phyloP scores from a whole-genome alignment of 2,113 vertebrate genomes.

The Hemichromis elongatus region DNA sequence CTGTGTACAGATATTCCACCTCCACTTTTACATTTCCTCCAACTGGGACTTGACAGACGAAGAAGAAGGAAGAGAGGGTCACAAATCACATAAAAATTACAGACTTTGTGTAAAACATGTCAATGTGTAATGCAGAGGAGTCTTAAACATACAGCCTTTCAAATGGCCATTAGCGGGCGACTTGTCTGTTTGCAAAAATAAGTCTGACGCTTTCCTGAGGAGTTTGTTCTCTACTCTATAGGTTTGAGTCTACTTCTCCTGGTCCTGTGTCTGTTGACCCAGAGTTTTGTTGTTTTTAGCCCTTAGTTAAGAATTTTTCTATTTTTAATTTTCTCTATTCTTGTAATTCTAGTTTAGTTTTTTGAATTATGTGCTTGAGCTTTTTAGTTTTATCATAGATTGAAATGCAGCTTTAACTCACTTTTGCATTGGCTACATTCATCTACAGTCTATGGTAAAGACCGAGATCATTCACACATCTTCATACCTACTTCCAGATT shows the following conservation, averaged over 20 bases:
- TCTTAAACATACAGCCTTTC: neutral
- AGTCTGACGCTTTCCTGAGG: neutral
- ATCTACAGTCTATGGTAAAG: neutral
- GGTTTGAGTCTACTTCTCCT: accelerated
- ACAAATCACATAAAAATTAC: neutral
- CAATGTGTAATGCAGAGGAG: neutral
- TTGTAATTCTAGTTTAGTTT: neutral
- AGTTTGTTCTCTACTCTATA: accelerated
- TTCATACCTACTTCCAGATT: slow-evolving; percentile 73
- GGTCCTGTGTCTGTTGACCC: neutral
- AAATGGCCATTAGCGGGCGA: neutral
- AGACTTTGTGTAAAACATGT: neutral
- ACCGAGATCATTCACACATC: neutral
- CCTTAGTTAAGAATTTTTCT: neutral
- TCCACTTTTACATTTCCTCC: slow-evolving; percentile 56
- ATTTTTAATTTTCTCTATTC: neutral
- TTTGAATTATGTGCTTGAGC: neutral
- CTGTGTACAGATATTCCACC: slow-evolving; percentile 62
- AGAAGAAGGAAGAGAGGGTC: neutral
- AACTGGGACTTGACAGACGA: slow-evolving; percentile 58
- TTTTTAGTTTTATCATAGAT: neutral
- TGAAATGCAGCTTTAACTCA: neutral
- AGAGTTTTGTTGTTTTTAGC: no score
- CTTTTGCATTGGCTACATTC: neutral
- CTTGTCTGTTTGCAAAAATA: neutral